Conservation (phyloP, 2,888 invertebrate species). For the Alloplasta piceator region DNA sequence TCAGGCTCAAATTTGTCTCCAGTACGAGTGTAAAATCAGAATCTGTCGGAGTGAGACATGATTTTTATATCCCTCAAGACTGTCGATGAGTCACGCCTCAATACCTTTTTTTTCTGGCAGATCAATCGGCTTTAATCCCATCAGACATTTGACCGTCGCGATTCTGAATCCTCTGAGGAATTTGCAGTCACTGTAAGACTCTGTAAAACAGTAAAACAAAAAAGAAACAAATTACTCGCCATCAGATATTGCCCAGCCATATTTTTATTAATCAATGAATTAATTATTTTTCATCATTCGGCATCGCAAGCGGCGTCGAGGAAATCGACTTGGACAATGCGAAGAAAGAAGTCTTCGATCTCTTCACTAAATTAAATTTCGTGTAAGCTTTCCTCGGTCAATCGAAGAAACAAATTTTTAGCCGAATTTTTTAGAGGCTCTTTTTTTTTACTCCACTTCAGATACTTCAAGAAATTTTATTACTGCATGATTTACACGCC, state of each 20-base stretch:
- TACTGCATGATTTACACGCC: slow-evolving; percentile 87
- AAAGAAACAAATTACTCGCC: slow-evolving; percentile 38
- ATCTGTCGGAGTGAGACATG: slow-evolving; percentile 22
- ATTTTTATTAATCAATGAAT: slow-evolving; percentile 29
- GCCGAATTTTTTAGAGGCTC: slow-evolving; percentile 24
- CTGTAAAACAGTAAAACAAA: slow-evolving; percentile 52
- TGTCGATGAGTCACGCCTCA: slow-evolving; percentile 4
- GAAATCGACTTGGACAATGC: slow-evolving; percentile 85
- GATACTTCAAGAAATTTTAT: slow-evolving; percentile 86
- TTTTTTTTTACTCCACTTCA: slow-evolving; percentile 70
- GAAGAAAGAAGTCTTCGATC: slow-evolving; percentile 84
- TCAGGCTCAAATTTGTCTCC: background rate
- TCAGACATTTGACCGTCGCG: slow-evolving; percentile 73
- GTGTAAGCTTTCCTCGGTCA: slow-evolving; percentile 80
- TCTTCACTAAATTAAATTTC: slow-evolving; percentile 84
- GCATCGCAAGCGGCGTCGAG: slow-evolving; percentile 83
- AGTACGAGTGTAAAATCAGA: slow-evolving; percentile 5
- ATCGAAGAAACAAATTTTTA: background rate
- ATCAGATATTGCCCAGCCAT: background rate
- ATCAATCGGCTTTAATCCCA: slow-evolving; percentile 78
- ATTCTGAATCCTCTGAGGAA: slow-evolving; percentile 76
- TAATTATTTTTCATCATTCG: slow-evolving; percentile 66
- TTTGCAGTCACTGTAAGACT: slow-evolving; percentile 81
- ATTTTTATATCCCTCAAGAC: too few species aligned
- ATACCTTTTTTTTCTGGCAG: slow-evolving; percentile 68